phyloP scores from a whole-genome alignment of 1,140 invertebrate species.

The Drosophila orosa region DNA sequence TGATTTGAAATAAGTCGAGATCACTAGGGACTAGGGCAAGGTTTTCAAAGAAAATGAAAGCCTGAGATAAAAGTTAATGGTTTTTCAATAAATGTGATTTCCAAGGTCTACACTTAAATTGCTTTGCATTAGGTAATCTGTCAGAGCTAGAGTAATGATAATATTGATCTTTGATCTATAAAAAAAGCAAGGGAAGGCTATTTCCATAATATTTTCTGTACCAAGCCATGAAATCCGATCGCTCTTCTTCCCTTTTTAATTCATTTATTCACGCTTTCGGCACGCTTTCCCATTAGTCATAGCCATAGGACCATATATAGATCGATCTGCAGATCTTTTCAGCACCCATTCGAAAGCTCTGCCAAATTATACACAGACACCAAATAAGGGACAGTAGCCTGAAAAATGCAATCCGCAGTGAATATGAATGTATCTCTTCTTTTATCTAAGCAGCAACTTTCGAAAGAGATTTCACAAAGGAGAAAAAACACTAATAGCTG shows the following conservation, averaged over 20 bases:
- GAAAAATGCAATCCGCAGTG: conserved; percentile 10
- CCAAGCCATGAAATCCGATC: background rate
- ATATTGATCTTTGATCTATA: background rate
- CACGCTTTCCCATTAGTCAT: conserved; percentile 41
- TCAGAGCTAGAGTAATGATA: background rate
- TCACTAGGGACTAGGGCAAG: conserved; percentile 40
- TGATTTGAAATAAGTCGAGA: conserved; percentile 5
- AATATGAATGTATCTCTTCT: conserved; percentile 13
- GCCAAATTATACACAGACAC: conserved; percentile 16
- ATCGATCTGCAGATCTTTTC: conserved; percentile 25
- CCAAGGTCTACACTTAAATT: background rate
- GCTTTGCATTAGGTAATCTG: background rate
- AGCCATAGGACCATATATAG: conserved; percentile 30
- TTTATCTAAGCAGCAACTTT: conserved; percentile 29
- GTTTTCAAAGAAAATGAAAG: conserved; percentile 32
- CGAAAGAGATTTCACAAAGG: conserved; percentile 35
- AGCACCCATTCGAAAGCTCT: conserved; percentile 27
- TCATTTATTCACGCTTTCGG: conserved; percentile 34
- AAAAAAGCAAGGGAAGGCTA: background rate
- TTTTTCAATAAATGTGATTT: background rate
- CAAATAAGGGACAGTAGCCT: conserved; percentile 20
- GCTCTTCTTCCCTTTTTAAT: conserved; percentile 11
- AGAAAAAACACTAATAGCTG: conserved; percentile 36
- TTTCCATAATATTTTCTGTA: background rate
- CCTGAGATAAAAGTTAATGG: background rate